Evolutionary conservation across 2,113 vertebrate genomes (phyloP).

Genomic region (Pithys albifrons): DNA sequence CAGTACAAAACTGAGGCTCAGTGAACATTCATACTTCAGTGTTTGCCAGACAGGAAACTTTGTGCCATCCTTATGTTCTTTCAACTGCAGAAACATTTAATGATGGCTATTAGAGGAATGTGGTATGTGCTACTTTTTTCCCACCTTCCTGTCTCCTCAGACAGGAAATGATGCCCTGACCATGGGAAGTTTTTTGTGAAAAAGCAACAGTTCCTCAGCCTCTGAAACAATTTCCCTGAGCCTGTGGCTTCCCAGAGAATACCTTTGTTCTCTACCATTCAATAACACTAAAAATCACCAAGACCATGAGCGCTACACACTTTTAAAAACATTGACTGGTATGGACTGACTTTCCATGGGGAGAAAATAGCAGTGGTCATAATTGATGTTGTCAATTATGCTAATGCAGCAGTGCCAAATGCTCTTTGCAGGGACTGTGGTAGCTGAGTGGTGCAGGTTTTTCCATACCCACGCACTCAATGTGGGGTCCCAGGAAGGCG

Average conservation of each 20-base stretch:
- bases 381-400: conserved; percentile 44
- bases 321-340: not conserved
- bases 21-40: not conserved
- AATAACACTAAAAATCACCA: not conserved
- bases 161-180: not conserved
- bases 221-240: not conserved
- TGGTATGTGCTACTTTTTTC: not conserved
- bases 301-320: not conserved
- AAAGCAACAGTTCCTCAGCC: not conserved
- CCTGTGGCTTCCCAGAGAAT: not conserved
- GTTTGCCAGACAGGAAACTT: not conserved
- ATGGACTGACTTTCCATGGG: not conserved
- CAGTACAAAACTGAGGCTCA: not conserved
- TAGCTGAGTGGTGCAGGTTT: not conserved
- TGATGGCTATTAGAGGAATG: not conserved
- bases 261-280: not conserved
- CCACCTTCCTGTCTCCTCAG: not conserved
- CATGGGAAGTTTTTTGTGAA: not conserved
- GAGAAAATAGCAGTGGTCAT: conserved; percentile 12
- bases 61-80: not conserved
- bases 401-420: not conserved
- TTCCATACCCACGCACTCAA: not conserved
- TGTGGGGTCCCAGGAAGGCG: not conserved
- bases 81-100: not conserved
- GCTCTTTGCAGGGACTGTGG: not conserved